Conservation (phyloP, 2,797 vertebrate species). For the Sus cebifrons region DNA sequence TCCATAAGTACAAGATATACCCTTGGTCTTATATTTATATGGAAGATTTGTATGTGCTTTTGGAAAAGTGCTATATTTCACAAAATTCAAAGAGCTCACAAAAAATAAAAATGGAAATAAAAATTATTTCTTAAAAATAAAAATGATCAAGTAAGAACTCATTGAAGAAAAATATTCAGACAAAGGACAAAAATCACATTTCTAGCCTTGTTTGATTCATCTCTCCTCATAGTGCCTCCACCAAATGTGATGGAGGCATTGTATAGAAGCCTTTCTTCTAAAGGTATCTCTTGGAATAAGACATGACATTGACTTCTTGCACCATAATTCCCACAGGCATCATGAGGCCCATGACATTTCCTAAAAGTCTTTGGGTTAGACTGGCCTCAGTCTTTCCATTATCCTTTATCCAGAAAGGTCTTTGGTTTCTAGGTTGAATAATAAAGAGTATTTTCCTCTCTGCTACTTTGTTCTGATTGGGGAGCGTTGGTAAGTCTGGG, state of each 20-base stretch:
- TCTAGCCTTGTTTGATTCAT: background rate
- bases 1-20: background rate
- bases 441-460: background rate
- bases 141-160: background rate
- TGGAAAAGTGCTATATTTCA: background rate
- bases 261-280: background rate
- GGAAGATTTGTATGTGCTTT: background rate
- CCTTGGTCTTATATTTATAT: background rate
- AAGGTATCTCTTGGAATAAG: background rate
- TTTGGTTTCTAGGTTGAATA: conserved; percentile 12
- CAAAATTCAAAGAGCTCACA: background rate
- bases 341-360: background rate
- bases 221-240: background rate
- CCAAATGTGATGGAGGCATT: background rate
- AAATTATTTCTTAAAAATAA: background rate
- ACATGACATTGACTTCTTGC: background rate
- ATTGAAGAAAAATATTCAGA: conserved; percentile 29
- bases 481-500: background rate
- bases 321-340: background rate
- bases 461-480: background rate
- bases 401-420: background rate
- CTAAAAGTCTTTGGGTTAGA: conserved; percentile 11
- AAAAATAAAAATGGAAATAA: background rate
- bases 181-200: background rate
- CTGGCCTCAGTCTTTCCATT: background rate